Base-by-base conservation (phyloP, 2,113 vertebrate genomes). In the Addax nasomaculatus region DNA sequence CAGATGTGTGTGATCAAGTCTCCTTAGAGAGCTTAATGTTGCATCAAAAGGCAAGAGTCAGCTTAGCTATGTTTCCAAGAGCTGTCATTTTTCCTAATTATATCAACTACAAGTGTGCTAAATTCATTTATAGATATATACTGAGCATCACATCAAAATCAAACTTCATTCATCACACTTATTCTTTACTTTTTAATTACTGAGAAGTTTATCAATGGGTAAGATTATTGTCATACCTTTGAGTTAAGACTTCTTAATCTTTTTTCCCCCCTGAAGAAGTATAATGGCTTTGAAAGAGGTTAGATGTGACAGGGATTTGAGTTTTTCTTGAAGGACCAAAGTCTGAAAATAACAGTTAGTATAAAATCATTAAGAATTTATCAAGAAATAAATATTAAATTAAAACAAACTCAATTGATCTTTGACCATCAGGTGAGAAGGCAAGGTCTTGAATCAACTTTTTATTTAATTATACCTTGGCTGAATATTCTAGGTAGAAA, bases 1-100 rank as follows among this genome's bases (percentile, higher is more conserved):
- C 1, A 45, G 14, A 27, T 95, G 67, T 86, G 76, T 90, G 36
- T 80, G 43, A 76, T 73, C 47, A 33, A 62, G 47, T 23, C 15
- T 94, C 81, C 64, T 67, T 29, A 57, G 81, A 85, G 67, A 90
- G 23, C 81, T 96, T 94, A 94, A 85, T 78, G 33, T 73, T 90
- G 10, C 49, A 90, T 95, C 86, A 95, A 51, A 39, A 39, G 19
- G n/a, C 5, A 11, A 90, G 19, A 95, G 25, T 78, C 51, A 76
- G 6, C 9, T 96, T 73, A 80, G 57, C 53, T 86, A 29, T 79
- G 25, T 89, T 85, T 95, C 47, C 62, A 93, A 89, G 79, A 78
- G 12, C 84, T 49, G 5, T 25, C 62, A 3, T 92, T 92, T 55
- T 13, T 89, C 70, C 49, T 62, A 78, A 79, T 76, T 86, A 76